Base-by-base conservation (phyloP, 1,140 invertebrate genomes). In the Gonatopus flavifemur region DNA sequence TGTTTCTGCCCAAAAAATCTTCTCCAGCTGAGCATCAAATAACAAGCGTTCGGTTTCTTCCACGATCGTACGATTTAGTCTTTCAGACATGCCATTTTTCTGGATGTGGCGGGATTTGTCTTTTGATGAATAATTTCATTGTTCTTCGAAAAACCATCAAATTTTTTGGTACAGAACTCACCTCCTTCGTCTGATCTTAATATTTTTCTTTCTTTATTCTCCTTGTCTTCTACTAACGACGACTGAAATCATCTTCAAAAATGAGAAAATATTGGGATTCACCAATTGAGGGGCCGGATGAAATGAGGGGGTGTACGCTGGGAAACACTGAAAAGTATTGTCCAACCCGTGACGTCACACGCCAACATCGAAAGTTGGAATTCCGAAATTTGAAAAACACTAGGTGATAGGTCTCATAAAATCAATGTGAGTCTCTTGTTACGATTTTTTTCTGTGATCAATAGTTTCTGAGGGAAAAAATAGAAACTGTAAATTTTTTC, bases 1-100 rank as follows among this genome's bases (percentile, higher is more conserved):
- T 3, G 72, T 67, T 49, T 77, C 72, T 10, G 56, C 66, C 72
- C 76, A 78, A 35, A 62, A 67, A 4, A 24, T 20, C 16, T 62
- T 57, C 8, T 20, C 16, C 19, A 76, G 37, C 6, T 61, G 44
- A 30, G 63, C 47, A 19, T 59, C 48, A 15, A 46, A 1, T 18
- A 74, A 30, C 59, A 76, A 54, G 25, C 49, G 47, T 22, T 58
- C 39, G 1, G 70, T 65, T 38, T 48, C 57, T 13, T 75, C 67
- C 57, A 76, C 67, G 57, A 76, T 19, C 13, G 55, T 61, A 13
- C 72, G 24, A 55, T 76, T 78, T 10, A 54, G 45, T 31, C 57
- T 43, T 54, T 74, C 69, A 43, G 62, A 45, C 12, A 62, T 38
- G 12, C 64, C 72, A 54, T 75, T 77, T 54, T 71, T 66, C 42